Evolutionary conservation across 2,888 invertebrate genomes (phyloP).

Genomic region (Tiliacea citrago): DNA sequence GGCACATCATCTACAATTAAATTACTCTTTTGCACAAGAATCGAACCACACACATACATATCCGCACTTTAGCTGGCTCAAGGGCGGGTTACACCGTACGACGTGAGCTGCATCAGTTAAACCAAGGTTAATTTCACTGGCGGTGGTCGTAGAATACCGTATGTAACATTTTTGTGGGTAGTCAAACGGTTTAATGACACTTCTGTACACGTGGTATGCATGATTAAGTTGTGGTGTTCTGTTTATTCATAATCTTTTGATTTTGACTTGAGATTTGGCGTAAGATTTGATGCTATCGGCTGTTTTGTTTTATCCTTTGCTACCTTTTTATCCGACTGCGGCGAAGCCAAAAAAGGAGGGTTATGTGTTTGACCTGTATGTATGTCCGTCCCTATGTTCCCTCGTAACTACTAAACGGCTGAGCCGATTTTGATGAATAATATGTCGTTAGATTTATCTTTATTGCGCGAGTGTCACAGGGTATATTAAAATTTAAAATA

Average conservation of each 20-base stretch:
- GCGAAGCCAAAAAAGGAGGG: too few species aligned
- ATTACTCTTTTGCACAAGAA: conserved; percentile 63
- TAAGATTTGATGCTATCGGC: neutral
- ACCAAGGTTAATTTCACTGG: conserved; percentile 71
- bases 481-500: too few species aligned
- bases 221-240: conserved; percentile 31
- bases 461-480: too few species aligned
- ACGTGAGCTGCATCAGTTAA: conserved; percentile 60
- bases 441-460: too few species aligned
- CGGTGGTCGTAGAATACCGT: conserved; percentile 52
- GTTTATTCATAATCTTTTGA: conserved; percentile 14
- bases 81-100: conserved; percentile 65
- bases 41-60: conserved; percentile 57
- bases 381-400: too few species aligned
- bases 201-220: conserved; percentile 44
- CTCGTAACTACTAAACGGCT: too few species aligned
- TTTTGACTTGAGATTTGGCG: neutral
- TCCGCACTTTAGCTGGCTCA: conserved; percentile 63
- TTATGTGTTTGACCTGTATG: too few species aligned
- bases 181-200: conserved; percentile 59
- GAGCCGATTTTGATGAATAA: too few species aligned
- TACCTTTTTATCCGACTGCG: too few species aligned
- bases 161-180: conserved; percentile 51
- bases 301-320: neutral
- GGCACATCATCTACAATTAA: conserved; percentile 53